A percentile compares a stretch with the other conserved stretches of the same genome.
These are phyloP conservation scores for Macaca fascicularis DNA, from an alignment of 2,113 vertebrate genomes.

Conservation along the genomic window T2T-MFA8v1.1 NC_088375.1:84910001-84910500, in stretches of 20 bases:
- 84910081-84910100: not conserved
- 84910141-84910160: not conserved
- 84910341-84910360: not conserved
- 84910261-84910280: constrained; percentile 42
- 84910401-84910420: constrained; percentile 43
- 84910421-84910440: constrained; percentile 64
- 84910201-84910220: constrained; percentile 60
- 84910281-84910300: constrained; percentile 45
- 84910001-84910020: not conserved
- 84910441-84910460: not conserved
- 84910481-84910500: not conserved
- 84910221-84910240: not conserved
- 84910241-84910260: too few species aligned
- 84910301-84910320: constrained; percentile 66
- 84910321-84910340: constrained; percentile 76
- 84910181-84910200: constrained; percentile 41
- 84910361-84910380: constrained; percentile 64
- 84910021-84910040: not conserved
- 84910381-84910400: constrained; percentile 44
- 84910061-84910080: not conserved
- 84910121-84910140: not conserved
- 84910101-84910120: not conserved
- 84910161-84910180: constrained; percentile 34
- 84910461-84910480: not conserved
- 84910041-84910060: not conserved